Base-by-base conservation (phyloP, 2,113 vertebrate genomes). In the Chaetodon auriga region DNA sequence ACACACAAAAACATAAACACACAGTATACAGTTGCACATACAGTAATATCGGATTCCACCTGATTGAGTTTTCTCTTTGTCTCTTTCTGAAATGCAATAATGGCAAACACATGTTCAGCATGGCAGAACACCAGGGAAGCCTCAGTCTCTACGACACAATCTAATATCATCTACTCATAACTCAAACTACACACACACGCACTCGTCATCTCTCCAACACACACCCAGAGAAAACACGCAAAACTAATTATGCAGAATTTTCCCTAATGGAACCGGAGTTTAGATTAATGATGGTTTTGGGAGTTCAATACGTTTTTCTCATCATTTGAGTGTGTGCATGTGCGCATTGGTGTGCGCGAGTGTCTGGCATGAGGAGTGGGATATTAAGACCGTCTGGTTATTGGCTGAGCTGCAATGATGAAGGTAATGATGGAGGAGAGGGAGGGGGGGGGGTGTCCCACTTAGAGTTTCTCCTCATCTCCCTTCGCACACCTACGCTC, bases 201-300 rank as follows among this genome's bases (percentile, higher is more conserved):
- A 65, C 75, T 68, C 23, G 55, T 72, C 61, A 58, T 64, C 43
- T 70, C 38, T 57, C 66, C 23, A 11, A 45, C 55, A 54, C 84
- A 64, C 69, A 69, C 81, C 62, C 53, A n/a, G 41, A n/a, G 14
- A 71, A 82, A 81, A 83, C 75, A 76, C 76, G 23, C 81, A 91
- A 89, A 90, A 89, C 90, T 94, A 92, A 94, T 95, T 94, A 95
- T 89, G 79, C 89, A 25, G 90, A 91, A 93, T 95, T 81, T 91
- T 89, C 86, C 90, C 80, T 93, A 95, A 95, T 95, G 92, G 94
- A 94, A 89, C 87, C 25, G 66, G 87, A 88, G 86, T 84, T 89
- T 87, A 93, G 94, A 94, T 95, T 95, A 94, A 93, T 94, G 93
- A 90, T 83, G 73, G 91, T 92, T 92, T 92, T 65, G 91, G 88